Conservation (phyloP, 2,888 invertebrate species). For the Amblyteles armatorius region DNA sequence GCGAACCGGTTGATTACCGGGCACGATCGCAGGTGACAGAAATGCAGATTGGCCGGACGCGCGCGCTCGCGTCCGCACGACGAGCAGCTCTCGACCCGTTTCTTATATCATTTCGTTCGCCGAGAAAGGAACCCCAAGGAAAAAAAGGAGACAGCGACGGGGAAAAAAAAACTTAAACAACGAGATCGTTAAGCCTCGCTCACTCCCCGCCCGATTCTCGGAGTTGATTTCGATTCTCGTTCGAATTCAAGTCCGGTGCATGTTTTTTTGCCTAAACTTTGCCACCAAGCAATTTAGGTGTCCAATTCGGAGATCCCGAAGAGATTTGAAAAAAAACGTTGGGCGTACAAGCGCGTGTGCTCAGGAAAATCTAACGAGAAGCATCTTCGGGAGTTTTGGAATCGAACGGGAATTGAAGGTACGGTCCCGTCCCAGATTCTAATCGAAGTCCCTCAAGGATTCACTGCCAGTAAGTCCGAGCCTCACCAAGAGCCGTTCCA, state of each 20-base stretch:
- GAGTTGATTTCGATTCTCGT: slow-evolving; percentile 29
- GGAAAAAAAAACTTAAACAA: slow-evolving; percentile 36
- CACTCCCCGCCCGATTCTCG: not conserved
- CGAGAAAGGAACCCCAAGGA: slow-evolving; percentile 42
- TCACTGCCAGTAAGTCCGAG: too few species aligned
- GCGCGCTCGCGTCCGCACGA: slow-evolving; percentile 23
- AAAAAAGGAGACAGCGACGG: slow-evolving; percentile 17
- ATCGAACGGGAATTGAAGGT: too few species aligned
- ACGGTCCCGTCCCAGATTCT: too few species aligned
- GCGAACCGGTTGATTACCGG: slow-evolving; percentile 63
- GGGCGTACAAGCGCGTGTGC: too few species aligned
- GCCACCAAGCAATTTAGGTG: too few species aligned
- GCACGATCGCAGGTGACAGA: slow-evolving; percentile 64
- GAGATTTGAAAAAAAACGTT: too few species aligned
- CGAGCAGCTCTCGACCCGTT: slow-evolving; percentile 51
- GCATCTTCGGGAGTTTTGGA: too few species aligned
- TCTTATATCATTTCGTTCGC: slow-evolving; percentile 53
- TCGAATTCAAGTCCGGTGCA: not conserved
- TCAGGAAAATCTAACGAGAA: too few species aligned
- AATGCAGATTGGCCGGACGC: slow-evolving; percentile 59
- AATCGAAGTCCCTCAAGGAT: too few species aligned
- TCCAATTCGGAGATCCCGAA: too few species aligned
- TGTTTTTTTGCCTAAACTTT: not conserved
- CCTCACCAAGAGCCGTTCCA: too few species aligned
- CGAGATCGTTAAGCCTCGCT: slow-evolving; percentile 40